Evolutionary conservation across 2,797 vertebrate genomes (phyloP).

Genomic region (Pseudochromis fuscus): DNA sequence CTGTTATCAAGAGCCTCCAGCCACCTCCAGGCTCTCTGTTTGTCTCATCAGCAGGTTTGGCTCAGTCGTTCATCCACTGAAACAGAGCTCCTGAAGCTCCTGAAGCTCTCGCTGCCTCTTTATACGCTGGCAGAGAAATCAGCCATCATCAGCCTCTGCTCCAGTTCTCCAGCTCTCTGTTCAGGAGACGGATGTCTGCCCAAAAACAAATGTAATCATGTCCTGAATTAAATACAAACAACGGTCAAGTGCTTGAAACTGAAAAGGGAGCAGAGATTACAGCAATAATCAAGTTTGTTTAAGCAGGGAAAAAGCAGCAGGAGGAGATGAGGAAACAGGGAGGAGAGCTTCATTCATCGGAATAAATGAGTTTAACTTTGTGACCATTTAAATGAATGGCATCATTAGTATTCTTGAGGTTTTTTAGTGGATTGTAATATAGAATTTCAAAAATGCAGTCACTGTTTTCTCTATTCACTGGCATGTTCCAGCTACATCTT

Average conservation of each 20-base stretch:
- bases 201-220: conserved; percentile 54
- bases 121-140: conserved; percentile 34
- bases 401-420: neutral
- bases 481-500: no score
- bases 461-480: no score
- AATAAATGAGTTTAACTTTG: conserved; percentile 33
- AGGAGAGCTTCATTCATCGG: conserved; percentile 5
- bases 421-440: neutral
- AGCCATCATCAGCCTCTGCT: conserved; percentile 29
- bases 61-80: conserved; percentile 54
- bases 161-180: conserved; percentile 26
- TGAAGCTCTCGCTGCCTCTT: conserved; percentile 26
- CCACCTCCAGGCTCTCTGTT: conserved; percentile 45
- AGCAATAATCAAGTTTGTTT: conserved; percentile 24
- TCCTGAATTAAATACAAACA: conserved; percentile 62
- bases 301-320: neutral
- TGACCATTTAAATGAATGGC: conserved; percentile 15
- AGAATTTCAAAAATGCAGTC: no score
- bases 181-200: neutral
- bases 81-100: conserved; percentile 60
- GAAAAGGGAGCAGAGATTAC: conserved; percentile 16
- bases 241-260: conserved; percentile 15
- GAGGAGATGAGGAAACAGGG: neutral
- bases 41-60: conserved; percentile 56
- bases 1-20: conserved; percentile 47